Evolutionary conservation across 2,797 vertebrate genomes (phyloP), one percentile per base, ranked within the genome.

Genomic region (Eupleurogrammus muticus): DNA sequence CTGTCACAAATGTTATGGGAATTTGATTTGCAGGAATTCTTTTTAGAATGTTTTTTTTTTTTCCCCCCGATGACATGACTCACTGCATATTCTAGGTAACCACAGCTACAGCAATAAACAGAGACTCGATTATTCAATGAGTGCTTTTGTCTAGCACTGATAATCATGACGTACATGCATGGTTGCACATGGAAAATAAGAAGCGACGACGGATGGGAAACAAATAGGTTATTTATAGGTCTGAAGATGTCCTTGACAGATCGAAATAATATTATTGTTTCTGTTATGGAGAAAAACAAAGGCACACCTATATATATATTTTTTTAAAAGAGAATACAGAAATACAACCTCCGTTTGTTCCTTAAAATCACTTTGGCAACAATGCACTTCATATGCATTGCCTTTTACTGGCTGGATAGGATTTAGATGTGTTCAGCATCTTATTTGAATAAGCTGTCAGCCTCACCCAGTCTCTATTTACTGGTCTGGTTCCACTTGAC

Each of bases 381-480:
- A 83, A 70, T 71, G 20, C 19, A 28, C 28, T 79, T 83, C 35
- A 59, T 75, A 54, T 80, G 48, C 58, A 51, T 64, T 51, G 16
- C 38, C 23, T 79, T 72, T 81, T 63, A 66, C 56, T 19, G 4
- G 19, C 59, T 54, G 52, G 47, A 57, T 69, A 51, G 50, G 51
- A 70, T 87, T 83, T 68, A 72, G 66, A 78, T 86, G 64, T 80
- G 46, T 88, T 83, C 69, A 78, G 80, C 75, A 73, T 83, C 78
- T 85, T 83, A 87, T 90, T 87, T 84, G 68, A 88, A 85, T 87
- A 87, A 83, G 73, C 68, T 82, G 83, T 84, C 78, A 74, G 80
- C 70, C 63, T 77, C 61, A 70, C 42, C 70, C 78, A 32, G 67
- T 55, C 56, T 75, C 42, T 83, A 56, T 85, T 87, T 87, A 77